Base-by-base conservation (phyloP, 2,113 vertebrate species). In the Scomber scombrus region DNA sequence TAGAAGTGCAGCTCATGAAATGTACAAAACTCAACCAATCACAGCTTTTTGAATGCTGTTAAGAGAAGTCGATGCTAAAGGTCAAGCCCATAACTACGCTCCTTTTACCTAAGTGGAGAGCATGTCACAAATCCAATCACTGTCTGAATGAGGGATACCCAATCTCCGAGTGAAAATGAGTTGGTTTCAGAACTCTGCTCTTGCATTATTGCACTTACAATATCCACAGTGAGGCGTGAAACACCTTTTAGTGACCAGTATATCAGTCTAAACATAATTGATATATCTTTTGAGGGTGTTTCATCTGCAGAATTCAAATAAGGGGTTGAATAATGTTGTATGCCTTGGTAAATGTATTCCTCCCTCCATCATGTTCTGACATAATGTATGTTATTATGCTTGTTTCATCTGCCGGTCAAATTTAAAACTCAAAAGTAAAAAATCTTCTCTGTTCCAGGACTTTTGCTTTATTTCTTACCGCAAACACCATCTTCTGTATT, bases 21-120 rank as follows among this genome's bases (percentile, higher is more conserved):
- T 78, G 76, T 74, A 40, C 63, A 69, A 88, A 85, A 74, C 47
- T 71, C 23, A 7, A 65, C 79, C 87, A 86, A 80, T 88, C 69
- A 61, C 64, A 55, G 63, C 46, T 86, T 83, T 89, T 78, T 75
- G 80, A 87, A 77, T 56, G 21, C 61, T 34, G 56, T 79, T 81
- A 78, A 75, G 74, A 79, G 57, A 65, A 85, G 81, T 45, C 26
- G 1, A 67, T 75, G 61, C 73, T 19, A 77, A 91, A 89, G 88
- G 86, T 89, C 84, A 88, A 80, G 47, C 40, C 72, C 64, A 85
- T 88, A 84, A 90, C 89, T 88, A 77, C 80, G 79, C 58, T 76
- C 21, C 31, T 87, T 90, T 87, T 85, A 87, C 80, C 72, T 80
- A 80, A 85, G 84, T 85, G 78, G 60, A 82, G 75, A 79, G 80